Base-by-base conservation (phyloP, 2,797 vertebrate genomes). In the Lemur catta region DNA sequence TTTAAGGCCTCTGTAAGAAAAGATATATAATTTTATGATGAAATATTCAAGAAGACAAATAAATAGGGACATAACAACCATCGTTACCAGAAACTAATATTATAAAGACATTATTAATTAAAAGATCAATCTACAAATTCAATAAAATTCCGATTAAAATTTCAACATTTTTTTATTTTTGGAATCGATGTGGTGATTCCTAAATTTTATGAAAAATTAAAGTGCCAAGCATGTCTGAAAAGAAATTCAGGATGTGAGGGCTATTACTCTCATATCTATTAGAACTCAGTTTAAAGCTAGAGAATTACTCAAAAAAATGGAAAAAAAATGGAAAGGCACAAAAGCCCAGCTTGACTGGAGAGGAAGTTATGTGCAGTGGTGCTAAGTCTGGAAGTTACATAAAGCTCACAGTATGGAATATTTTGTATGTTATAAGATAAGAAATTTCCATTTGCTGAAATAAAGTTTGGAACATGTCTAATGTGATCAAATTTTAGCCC, bases 141-240 rank as follows among this genome's bases (percentile, higher is more conserved):
- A 93, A 79, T 74, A 84, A 55, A 91, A 94, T 90, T 95, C 18
- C 26, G 43, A 35, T 71, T 48, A 26, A 57, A 69, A 43, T 55
- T 65, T 2, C 30, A 76, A 50, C 8, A 71, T 18, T n/a, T 10
- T 10, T 79, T 71, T 88, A 48, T 61, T 75, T 89, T 69, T 17
- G 26, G n/a, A 46, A 69, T 63, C 69, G 38, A 72, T 78, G 18
- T 79, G 26, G 3, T 89, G 6, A 50, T 57, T 82, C 59, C 87
- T 75, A 90, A 89, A 92, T 72, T 85, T 91, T 87, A n/a, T 84
- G 13, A 84, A 84, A 75, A 4, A 84, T 35, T 52, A 57, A 84
- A 67, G 24, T 3, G 4, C 5, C n/a, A 94, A 93, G 6, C 2
- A 35, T 80, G 90, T 94, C 69, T 93, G 26, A 85, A 75, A 26